Base-by-base conservation (phyloP, 2,113 vertebrate species). In the Dipodomys ordii region DNA sequence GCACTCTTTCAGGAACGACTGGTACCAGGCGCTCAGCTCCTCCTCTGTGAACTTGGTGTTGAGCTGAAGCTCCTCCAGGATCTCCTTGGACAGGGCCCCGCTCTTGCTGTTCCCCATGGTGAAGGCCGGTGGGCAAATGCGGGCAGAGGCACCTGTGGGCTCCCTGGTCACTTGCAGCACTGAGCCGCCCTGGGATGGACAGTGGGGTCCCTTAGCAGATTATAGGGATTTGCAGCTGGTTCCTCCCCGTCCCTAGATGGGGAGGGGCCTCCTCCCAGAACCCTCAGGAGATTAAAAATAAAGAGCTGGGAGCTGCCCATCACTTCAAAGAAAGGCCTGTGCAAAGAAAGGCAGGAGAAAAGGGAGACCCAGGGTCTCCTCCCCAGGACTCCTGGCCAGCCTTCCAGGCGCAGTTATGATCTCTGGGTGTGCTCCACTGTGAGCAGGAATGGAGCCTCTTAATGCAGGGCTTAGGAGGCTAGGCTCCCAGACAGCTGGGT, bases 31-130 rank as follows among this genome's bases (percentile, higher is more conserved):
- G 12, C 92, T 91, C 90, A 99, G 98, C 98, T 99, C 99, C 1
- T 98, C 97, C 95, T 99, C 99, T 0, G 98, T 82, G 97, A 99
- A 99, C 76, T 97, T 98, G 74, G 99, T 99, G 98, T 57, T 98
- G 46, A 98, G 95, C 97, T 99, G 99, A 53, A 99, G 98, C 65
- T 99, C 99, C 89, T 99, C 98, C 94, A 99, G 98, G 92, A 99
- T 97, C 97, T 99, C 99, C 97, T 98, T 99, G 57, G 99, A 99
- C 67, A 99, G 92, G 0, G 99, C 98, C 6, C 99, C 98, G 57
- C 99, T 99, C 69, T 98, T 98, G 28, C 98, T 90, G 96, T 99
- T 99, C 32, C 99, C 99, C 99, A 99, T 99, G 62, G 89, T 23
- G 74, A 71, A 88, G 68, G 78, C 39, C 49, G 7, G 13, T 67